phyloP scores from a whole-genome alignment of 2,888 invertebrate species.

The Mesorhabditis sp. region DNA sequence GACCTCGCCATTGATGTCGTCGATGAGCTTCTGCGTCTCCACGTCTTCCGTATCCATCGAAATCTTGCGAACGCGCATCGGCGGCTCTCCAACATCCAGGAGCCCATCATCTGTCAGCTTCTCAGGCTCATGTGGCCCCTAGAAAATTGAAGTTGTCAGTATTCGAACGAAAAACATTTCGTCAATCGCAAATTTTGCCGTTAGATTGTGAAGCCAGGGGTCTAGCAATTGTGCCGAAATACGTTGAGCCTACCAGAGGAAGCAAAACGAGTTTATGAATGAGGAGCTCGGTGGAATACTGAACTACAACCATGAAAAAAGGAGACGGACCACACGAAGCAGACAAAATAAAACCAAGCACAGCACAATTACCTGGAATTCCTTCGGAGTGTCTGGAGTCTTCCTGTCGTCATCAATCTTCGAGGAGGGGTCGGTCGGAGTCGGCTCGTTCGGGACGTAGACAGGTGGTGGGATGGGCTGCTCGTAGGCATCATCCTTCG shows the following conservation, averaged over 20 bases:
- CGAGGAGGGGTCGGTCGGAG: too few relatives aligned
- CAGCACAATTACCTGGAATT: too few relatives aligned
- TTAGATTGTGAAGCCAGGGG: constrained; percentile 1
- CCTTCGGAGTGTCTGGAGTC: too few relatives aligned
- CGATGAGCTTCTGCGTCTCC: neutral
- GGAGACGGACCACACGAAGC: too few relatives aligned
- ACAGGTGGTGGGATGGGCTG: too few relatives aligned
- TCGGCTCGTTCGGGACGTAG: too few relatives aligned
- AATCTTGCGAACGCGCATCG: neutral
- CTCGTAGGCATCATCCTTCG: too few relatives aligned
- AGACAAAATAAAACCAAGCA: too few relatives aligned
- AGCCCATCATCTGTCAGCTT: neutral
- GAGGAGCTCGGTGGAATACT: constrained; percentile 2
- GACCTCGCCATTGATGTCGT: neutral
- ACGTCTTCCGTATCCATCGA: constrained; percentile 3
- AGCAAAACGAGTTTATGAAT: neutral
- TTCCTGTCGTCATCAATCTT: too few relatives aligned
- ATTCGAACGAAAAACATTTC: neutral
- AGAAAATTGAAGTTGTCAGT: neutral
- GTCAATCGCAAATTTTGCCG: neutral
- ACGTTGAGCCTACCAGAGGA: neutral
- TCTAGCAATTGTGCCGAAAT: neutral
- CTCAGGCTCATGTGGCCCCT: constrained; percentile 2
- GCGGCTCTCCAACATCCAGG: neutral
- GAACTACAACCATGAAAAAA: neutral